Base-by-base conservation (phyloP, 92 coral and sea anemone species). In the Anthopleura xanthogrammica region DNA sequence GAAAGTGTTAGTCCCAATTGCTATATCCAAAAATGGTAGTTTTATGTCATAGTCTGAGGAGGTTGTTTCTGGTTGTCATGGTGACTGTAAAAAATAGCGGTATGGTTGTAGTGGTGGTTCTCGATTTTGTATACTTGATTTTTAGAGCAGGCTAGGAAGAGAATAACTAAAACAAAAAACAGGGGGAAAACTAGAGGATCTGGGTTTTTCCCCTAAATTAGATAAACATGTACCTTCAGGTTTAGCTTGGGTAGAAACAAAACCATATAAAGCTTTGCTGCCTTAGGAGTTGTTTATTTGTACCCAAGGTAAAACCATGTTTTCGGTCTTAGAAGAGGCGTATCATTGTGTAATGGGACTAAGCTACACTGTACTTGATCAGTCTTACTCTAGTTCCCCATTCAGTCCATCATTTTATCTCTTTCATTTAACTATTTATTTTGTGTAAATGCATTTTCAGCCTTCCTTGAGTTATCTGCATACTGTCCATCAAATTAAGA, bases 401-500 rank as follows among this genome's bases (percentile, higher is more conserved):
- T 20, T 62, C 29, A 62, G 70, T 20, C 41, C 14, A 24, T 68
- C 42, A 9, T 23, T 36, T 10, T 68, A 68, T 23, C 7, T 62
- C 24, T 3, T 62, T n/a, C 9, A 62, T 62, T 22, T 62, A n/a
- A 19, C 17, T 19, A 19, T 19, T 2, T 19, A 62, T 62, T 19
- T 62, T 46, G 50, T 46, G 7, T 62, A 2, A 19, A 23, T 68
- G 29, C 41, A 68, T 36, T 68, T 84, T 50, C 79, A 85, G 88
- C 66, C 88, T 43, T 81, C 90, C 68, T 79, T 91, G 29, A 91
- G 90, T 62, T 91, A 88, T 83, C 86, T 91, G 20, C 94, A 91
- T 52, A 72, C 94, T 13, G 90, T 91, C 5, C 94, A 91, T 78
- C 94, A 91, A 76, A 88, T 91, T 22, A 91, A 91, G 54, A 77